Evolutionary conservation across 2,113 vertebrate genomes (phyloP).

Genomic region (Kryptolebias marmoratus): DNA sequence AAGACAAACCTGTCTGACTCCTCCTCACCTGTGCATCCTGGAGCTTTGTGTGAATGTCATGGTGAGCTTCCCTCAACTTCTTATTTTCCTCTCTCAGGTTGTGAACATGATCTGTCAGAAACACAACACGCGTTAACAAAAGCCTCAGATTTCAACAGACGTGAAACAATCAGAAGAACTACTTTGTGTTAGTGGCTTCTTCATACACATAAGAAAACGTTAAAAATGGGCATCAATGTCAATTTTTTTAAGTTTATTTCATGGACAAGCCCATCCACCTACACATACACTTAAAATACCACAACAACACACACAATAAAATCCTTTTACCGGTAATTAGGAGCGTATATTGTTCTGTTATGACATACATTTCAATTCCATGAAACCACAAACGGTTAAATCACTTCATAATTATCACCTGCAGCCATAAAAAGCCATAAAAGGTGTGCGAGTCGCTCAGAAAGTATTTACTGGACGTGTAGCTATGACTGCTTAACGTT

Average conservation of each 20-base stretch:
- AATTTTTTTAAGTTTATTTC: too few species aligned
- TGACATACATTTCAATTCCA: background rate
- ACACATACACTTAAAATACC: too few species aligned
- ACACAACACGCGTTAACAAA: conserved; percentile 12
- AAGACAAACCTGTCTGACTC: background rate
- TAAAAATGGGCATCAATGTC: too few species aligned
- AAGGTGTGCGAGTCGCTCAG: background rate
- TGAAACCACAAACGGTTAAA: background rate
- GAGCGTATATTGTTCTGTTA: too few species aligned
- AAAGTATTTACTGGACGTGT: too few species aligned
- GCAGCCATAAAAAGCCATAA: background rate
- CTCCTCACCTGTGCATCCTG: conserved; percentile 91
- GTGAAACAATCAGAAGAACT: background rate
- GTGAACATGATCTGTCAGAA: conserved; percentile 84
- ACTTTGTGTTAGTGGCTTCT: too few species aligned
- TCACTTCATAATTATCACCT: background rate
- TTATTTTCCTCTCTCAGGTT: conserved; percentile 95
- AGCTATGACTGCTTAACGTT: too few species aligned
- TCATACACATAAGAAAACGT: too few species aligned
- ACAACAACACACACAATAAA: too few species aligned
- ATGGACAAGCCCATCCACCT: too few species aligned
- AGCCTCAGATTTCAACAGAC: too few species aligned
- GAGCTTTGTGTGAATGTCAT: conserved; percentile 92
- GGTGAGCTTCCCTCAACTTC: conserved; percentile 93
- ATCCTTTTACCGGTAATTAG: background rate